Evolutionary conservation across 2,888 invertebrate species (phyloP).

Genomic region (Cephonodes hylas): DNA sequence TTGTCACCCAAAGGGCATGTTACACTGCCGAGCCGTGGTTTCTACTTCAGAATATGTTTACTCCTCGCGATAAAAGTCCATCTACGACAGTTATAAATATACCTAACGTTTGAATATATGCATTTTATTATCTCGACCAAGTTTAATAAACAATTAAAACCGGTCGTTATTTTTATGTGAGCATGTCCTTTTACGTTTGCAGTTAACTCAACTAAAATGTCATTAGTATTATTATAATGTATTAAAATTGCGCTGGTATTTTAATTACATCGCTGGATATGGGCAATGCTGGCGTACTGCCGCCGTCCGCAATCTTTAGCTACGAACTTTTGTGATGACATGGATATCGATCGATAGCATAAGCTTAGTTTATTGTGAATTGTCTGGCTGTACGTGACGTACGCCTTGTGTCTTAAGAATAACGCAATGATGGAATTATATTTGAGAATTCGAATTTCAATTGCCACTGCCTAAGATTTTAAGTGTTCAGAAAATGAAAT

Average conservation of each 20-base stretch:
- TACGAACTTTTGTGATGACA: not conserved
- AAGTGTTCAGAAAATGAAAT: too few species aligned
- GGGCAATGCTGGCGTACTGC: not conserved
- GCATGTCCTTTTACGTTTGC: not conserved
- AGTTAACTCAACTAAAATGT: constrained; percentile 6
- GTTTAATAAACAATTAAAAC: not conserved
- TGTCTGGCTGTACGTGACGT: too few species aligned
- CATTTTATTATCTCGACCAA: not conserved
- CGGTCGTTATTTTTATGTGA: not conserved
- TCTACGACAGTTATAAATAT: not conserved
- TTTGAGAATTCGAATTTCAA: too few species aligned
- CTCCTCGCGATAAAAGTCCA: too few species aligned
- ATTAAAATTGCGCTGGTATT: constrained; percentile 6
- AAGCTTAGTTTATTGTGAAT: too few species aligned
- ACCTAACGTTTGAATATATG: not conserved
- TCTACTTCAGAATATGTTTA: too few species aligned
- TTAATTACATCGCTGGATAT: not conserved
- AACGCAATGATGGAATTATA: too few species aligned
- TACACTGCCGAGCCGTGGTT: too few species aligned
- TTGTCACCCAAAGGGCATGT: too few species aligned
- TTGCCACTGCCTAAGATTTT: too few species aligned
- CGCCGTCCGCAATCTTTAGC: not conserved
- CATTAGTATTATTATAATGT: not conserved
- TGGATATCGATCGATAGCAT: too few species aligned
- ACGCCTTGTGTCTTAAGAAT: too few species aligned